phyloP scores from a whole-genome alignment of 2,797 vertebrate species.

The Gymnoscopelus braueri region DNA sequence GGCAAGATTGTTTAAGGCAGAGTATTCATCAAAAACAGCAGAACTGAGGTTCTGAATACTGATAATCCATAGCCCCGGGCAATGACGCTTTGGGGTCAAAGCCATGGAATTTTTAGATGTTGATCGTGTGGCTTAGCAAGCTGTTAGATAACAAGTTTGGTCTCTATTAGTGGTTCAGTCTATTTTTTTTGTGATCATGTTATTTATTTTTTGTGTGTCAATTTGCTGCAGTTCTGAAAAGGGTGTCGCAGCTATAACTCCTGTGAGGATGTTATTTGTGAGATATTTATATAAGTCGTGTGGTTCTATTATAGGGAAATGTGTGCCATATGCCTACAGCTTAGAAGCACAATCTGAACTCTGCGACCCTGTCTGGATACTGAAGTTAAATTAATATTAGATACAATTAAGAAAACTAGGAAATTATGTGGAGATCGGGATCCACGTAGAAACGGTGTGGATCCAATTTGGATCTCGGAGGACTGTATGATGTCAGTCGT shows the following conservation, averaged over 20 bases:
- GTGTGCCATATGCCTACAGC: constrained; percentile 28
- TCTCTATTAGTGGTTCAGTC: constrained; percentile 5
- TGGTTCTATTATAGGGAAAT: too few species aligned
- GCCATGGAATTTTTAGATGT: background rate
- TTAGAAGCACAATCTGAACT: constrained; percentile 20
- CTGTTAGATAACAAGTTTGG: constrained; percentile 4
- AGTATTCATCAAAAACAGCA: constrained; percentile 57
- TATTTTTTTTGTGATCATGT: constrained; percentile 2
- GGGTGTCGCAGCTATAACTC: background rate
- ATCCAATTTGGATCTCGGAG: too few species aligned
- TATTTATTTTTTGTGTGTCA: background rate
- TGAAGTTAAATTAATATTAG: constrained; percentile 4
- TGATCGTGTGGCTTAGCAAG: constrained; percentile 25
- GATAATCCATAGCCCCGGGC: constrained; percentile 32
- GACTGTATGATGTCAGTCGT: too few species aligned
- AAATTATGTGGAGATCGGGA: too few species aligned
- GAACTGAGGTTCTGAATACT: constrained; percentile 32
- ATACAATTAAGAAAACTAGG: too few species aligned
- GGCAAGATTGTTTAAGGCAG: constrained; percentile 59
- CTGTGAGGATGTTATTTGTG: constrained; percentile 31
- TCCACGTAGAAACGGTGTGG: too few species aligned
- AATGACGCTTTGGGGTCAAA: constrained; percentile 40
- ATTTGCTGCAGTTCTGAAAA: constrained; percentile 3
- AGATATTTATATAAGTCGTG: background rate
- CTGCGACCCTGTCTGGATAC: constrained; percentile 14